These are phyloP conservation scores for Vandiemenella viatica DNA, from an alignment of 2,888 invertebrate species.

Conservation along the genomic window DNA sequence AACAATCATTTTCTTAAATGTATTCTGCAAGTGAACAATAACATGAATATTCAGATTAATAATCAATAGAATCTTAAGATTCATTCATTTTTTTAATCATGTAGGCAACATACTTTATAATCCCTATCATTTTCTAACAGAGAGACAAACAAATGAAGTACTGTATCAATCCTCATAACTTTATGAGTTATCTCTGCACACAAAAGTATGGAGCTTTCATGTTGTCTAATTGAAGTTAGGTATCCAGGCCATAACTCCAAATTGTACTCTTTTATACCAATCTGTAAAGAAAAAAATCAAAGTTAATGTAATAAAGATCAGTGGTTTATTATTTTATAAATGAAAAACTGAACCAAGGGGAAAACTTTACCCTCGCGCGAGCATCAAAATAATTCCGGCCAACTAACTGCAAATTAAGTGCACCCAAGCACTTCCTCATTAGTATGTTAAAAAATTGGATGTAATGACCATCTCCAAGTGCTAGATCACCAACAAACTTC, in stretches of 20 bases:
- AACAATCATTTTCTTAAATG: constrained; percentile 21
- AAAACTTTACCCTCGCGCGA: constrained; percentile 29
- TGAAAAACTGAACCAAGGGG: not conserved
- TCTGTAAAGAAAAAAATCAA: constrained; percentile 31
- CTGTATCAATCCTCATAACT: constrained; percentile 62
- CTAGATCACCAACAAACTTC: constrained; percentile 44
- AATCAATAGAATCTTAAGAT: no score
- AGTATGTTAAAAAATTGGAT: constrained; percentile 66
- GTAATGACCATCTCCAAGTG: constrained; percentile 49
- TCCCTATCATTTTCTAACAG: no score
- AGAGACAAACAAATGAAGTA: constrained; percentile 45
- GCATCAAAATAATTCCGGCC: constrained; percentile 62
- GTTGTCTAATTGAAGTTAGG: constrained; percentile 69
- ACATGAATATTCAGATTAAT: no score
- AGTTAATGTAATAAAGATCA: no score
- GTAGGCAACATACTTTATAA: no score
- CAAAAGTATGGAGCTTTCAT: constrained; percentile 59
- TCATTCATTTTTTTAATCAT: no score
- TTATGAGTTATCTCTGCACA: constrained; percentile 70
- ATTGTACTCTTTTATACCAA: constrained; percentile 42
- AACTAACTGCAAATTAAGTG: constrained; percentile 49
- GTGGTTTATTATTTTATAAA: not conserved
- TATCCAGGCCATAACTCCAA: constrained; percentile 74
- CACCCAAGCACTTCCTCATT: constrained; percentile 48
- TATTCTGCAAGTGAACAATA: constrained; percentile 15